phyloP scores from a whole-genome alignment of 2,888 invertebrate genomes.

The Agelastica alni region DNA sequence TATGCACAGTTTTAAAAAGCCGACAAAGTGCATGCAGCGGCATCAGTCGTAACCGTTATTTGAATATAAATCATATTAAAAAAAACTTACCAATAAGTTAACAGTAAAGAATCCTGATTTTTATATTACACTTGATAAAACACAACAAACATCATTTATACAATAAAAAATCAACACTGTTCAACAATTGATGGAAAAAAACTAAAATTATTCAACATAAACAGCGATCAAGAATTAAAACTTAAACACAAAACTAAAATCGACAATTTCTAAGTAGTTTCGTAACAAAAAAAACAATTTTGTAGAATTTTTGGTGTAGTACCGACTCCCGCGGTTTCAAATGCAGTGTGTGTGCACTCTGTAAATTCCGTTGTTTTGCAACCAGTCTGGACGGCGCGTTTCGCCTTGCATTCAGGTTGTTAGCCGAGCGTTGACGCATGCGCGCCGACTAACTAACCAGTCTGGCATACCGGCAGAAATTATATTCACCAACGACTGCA shows the following conservation, averaged over 20 bases:
- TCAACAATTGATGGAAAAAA: constrained; percentile 27
- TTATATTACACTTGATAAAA: constrained; percentile 54
- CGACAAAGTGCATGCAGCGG: constrained; percentile 6
- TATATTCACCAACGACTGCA: constrained; percentile 40
- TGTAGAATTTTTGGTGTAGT: constrained; percentile 39
- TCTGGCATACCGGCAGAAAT: constrained; percentile 44
- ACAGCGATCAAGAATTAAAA: constrained; percentile 32
- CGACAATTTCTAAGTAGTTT: constrained; percentile 24
- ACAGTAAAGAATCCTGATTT: constrained; percentile 40
- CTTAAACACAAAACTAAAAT: constrained; percentile 40
- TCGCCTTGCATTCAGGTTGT: constrained; percentile 51
- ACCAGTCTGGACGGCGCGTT: constrained; percentile 52
- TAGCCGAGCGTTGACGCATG: constrained; percentile 46
- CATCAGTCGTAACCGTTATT: constrained; percentile 14
- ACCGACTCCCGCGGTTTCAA: constrained; percentile 49
- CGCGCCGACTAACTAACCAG: constrained; percentile 45
- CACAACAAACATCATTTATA: constrained; percentile 55
- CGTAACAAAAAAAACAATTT: constrained; percentile 41
- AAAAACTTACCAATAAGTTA: constrained; percentile 48
- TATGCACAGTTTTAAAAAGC: not conserved
- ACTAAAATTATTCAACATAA: constrained; percentile 26
- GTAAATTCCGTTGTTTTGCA: constrained; percentile 57
- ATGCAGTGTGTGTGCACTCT: constrained; percentile 57
- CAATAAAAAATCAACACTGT: constrained; percentile 31
- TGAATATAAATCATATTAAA: constrained; percentile 1